A percentile compares a stretch with the other conserved stretches of the same genome.
Evolutionary conservation across 2,797 vertebrate species (phyloP).

Genomic region (Enteromius unitaeniatus): DNA sequence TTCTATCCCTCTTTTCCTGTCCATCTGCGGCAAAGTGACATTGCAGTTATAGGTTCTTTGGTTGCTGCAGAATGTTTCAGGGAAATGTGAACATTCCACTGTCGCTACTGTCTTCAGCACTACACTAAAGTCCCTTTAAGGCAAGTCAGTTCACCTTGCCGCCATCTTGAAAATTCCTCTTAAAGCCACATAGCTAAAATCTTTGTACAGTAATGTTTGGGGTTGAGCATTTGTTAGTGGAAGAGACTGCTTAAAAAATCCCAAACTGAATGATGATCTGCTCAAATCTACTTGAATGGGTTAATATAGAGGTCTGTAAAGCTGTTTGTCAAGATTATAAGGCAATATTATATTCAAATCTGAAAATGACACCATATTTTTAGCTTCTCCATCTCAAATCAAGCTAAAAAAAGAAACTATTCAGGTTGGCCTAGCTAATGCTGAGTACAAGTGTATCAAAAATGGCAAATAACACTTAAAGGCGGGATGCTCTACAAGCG

Average conservation of each 20-base stretch:
- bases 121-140: background rate
- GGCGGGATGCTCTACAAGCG: background rate
- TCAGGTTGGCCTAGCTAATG: background rate
- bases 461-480: background rate
- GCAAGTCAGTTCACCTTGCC: background rate
- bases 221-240: background rate
- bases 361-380: background rate
- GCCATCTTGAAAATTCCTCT: background rate
- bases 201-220: background rate
- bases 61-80: constrained; percentile 49
- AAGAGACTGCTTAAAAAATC: background rate
- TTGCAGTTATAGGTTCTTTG: background rate
- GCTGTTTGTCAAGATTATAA: background rate
- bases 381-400: background rate
- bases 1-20: constrained; percentile 44
- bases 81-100: constrained; percentile 39
- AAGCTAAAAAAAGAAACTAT: background rate
- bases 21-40: constrained; percentile 32
- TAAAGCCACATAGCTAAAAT: background rate
- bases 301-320: background rate
- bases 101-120: background rate
- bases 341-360: background rate
- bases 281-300: background rate
- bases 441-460: background rate
- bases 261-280: background rate